phyloP scores from a whole-genome alignment of 2,888 invertebrate genomes.

The Trichopoda pennipes region DNA sequence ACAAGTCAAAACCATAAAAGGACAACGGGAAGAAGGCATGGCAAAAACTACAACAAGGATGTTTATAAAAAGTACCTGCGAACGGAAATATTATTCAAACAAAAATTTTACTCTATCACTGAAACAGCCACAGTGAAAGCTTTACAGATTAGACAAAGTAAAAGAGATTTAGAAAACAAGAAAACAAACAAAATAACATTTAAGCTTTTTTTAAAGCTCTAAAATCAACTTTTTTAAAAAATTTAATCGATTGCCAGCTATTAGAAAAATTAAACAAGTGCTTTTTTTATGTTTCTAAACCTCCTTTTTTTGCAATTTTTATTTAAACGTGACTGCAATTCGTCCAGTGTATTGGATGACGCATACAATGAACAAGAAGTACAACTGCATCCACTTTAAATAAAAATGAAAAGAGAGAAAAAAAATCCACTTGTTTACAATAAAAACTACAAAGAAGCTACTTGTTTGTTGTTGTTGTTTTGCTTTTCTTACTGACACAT shows the following conservation, averaged over 20 bases:
- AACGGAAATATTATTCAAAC: constrained; percentile 28
- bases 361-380: constrained; percentile 7
- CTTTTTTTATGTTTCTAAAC: not conserved
- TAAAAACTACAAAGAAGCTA: not conserved
- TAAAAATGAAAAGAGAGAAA: not conserved
- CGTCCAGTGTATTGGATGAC: constrained; percentile 1
- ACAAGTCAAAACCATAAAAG: constrained; percentile 39
- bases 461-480: constrained; percentile 25
- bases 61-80: not conserved
- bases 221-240: too few relatives aligned
- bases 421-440: constrained; percentile 14
- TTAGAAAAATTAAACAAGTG: not conserved
- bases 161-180: not conserved
- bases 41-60: not conserved
- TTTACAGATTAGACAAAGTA: not conserved
- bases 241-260: too few relatives aligned
- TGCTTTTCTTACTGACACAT: constrained; percentile 53
- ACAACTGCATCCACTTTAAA: constrained; percentile 61
- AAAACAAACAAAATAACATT: too few relatives aligned
- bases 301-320: too few relatives aligned
- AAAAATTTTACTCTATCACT: not conserved
- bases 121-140: constrained; percentile 14
- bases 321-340: not conserved
- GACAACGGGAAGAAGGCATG: constrained; percentile 43
- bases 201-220: not conserved